These are phyloP conservation scores for Athene cunicularia DNA, from an alignment of 2,113 vertebrate genomes.

Conservation along the genomic window DNA sequence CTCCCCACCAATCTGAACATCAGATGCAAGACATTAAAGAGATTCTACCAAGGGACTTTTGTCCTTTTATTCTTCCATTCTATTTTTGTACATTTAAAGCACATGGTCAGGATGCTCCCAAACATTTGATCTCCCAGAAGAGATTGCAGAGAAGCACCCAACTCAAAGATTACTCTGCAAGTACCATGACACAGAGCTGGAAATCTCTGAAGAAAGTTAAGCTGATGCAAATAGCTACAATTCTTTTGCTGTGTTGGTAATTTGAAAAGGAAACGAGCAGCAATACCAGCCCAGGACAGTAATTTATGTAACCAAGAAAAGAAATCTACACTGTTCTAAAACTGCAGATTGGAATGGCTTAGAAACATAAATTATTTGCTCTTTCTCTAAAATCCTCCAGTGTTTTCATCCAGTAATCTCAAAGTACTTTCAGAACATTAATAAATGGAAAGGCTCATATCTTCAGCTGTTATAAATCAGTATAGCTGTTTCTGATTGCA, in stretches of 20 bases:
- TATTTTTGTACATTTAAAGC: slow-evolving; percentile 52
- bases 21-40: slow-evolving; percentile 63
- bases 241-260: not conserved
- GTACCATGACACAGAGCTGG: not conserved
- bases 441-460: not conserved
- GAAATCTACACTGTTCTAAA: not conserved
- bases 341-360: not conserved
- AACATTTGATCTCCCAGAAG: slow-evolving; percentile 44
- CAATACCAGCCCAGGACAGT: not conserved
- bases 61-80: slow-evolving; percentile 45
- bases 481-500: not conserved
- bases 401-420: slow-evolving; percentile 13
- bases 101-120: slow-evolving; percentile 39
- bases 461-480: slow-evolving; percentile 38
- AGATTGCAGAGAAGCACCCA: not conserved
- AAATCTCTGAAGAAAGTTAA: slow-evolving; percentile 23
- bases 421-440: slow-evolving; percentile 8
- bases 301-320: slow-evolving; percentile 27
- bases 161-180: not conserved
- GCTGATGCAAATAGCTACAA: not conserved
- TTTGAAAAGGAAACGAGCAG: not conserved
- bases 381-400: not conserved
- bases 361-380: slow-evolving; percentile 2
- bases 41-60: slow-evolving; percentile 41
- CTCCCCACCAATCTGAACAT: slow-evolving; percentile 43